Evolutionary conservation across 2,113 vertebrate species (phyloP).

Genomic region (Upupa epops): DNA sequence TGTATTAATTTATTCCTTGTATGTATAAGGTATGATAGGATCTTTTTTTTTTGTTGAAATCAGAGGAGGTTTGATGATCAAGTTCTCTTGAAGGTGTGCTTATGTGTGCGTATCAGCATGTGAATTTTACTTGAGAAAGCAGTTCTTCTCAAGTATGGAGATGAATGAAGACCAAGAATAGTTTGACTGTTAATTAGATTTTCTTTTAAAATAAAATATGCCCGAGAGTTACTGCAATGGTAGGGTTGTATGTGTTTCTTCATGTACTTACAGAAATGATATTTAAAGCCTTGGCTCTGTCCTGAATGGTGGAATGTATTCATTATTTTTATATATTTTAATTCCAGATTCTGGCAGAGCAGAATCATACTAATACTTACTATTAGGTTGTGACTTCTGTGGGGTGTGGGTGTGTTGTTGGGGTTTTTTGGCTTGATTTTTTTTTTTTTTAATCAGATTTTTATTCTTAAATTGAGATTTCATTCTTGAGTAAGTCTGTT

Average conservation of each 20-base stretch:
- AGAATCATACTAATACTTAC: neutral
- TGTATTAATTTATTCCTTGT: neutral
- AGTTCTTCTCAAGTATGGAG: neutral
- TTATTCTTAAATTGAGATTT: neutral
- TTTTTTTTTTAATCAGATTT: neutral
- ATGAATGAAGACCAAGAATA: neutral
- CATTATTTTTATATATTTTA: neutral
- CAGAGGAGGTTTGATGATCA: neutral
- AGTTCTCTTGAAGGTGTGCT: neutral
- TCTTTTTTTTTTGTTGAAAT: neutral
- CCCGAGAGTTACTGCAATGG: neutral
- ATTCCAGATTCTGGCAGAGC: neutral
- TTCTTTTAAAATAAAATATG: neutral
- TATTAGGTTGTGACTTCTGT: neutral
- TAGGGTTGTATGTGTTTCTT: neutral
- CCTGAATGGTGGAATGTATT: neutral
- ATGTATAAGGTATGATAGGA: neutral
- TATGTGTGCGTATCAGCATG: neutral
- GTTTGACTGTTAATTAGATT: neutral
- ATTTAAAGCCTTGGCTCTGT: neutral
- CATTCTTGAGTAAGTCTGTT: neutral
- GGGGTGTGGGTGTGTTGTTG: too few relatives aligned
- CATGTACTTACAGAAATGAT: fast-evolving
- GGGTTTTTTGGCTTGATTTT: neutral
- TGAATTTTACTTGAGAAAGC: neutral